Conservation (phyloP, 2,888 invertebrate genomes). For the Papilio gigon region DNA sequence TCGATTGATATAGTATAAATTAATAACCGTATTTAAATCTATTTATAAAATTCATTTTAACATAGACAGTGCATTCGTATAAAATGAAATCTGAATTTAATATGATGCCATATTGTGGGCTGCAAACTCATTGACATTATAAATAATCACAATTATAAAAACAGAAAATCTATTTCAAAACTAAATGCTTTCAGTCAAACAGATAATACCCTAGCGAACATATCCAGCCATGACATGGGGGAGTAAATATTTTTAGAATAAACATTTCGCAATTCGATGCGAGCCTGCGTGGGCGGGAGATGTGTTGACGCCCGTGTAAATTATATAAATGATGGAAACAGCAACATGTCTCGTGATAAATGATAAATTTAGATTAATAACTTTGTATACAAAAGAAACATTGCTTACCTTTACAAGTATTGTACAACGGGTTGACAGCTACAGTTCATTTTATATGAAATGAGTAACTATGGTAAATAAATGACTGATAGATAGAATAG, state of each 20-base stretch:
- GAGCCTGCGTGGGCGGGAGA: slow-evolving; percentile 16
- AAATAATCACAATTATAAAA: not conserved
- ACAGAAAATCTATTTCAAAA: slow-evolving; percentile 5
- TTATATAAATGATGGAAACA: slow-evolving; percentile 19
- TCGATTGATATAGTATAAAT: not conserved
- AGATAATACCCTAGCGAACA: slow-evolving; percentile 6
- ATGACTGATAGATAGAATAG: too few relatives aligned
- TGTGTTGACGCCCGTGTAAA: slow-evolving; percentile 23
- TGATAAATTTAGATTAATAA: slow-evolving; percentile 5
- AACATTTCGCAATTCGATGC: slow-evolving; percentile 9
- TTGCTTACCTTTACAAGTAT: not conserved
- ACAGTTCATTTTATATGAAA: not conserved
- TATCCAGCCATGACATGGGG: slow-evolving; percentile 19
- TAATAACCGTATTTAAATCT: not conserved
- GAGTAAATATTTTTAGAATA: slow-evolving; percentile 32
- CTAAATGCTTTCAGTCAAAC: slow-evolving; percentile 10
- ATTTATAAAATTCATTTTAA: not conserved
- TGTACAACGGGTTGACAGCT: not conserved
- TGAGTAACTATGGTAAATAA: too few relatives aligned
- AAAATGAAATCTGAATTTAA: not conserved
- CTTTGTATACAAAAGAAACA: not conserved
- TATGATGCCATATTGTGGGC: not conserved
- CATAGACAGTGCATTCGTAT: not conserved
- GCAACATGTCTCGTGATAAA: slow-evolving; percentile 16
- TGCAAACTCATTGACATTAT: not conserved